These are phyloP conservation scores for Apodemus sylvaticus DNA, from an alignment of 2,113 vertebrate genomes.

Conservation along the genomic window DNA sequence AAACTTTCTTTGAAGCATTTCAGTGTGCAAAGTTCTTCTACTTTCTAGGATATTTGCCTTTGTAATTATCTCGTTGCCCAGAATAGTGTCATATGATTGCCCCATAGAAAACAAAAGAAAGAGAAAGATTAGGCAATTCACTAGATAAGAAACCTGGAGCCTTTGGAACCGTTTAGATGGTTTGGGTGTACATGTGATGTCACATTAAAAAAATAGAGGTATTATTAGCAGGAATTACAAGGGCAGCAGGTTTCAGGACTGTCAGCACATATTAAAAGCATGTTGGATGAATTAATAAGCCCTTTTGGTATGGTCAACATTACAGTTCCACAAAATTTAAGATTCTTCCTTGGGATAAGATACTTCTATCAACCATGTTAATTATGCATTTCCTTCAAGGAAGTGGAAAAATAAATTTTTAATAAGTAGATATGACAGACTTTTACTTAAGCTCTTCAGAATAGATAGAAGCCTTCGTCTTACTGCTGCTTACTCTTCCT, in stretches of 20 bases:
- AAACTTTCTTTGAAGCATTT: background rate
- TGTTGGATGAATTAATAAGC: background rate
- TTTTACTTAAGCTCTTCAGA: background rate
- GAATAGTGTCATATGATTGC: background rate
- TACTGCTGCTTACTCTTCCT: background rate
- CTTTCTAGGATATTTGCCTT: background rate
- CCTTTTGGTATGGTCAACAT: background rate
- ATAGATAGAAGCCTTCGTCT: background rate
- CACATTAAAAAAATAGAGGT: background rate
- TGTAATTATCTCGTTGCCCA: background rate
- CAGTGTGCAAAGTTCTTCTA: background rate
- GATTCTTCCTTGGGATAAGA: background rate
- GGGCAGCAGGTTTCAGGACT: background rate
- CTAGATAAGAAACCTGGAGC: background rate
- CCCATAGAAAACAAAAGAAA: background rate
- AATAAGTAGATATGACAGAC: background rate
- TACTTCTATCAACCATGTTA: background rate
- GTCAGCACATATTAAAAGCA: background rate
- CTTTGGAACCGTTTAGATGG: background rate
- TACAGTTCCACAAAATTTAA: background rate
- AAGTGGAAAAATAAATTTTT: background rate
- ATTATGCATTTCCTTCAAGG: background rate
- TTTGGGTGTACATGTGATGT: background rate
- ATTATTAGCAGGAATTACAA: background rate
- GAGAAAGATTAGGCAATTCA: background rate